Conservation (phyloP, 2,888 invertebrate genomes). For the Eupithecia insigniata region DNA sequence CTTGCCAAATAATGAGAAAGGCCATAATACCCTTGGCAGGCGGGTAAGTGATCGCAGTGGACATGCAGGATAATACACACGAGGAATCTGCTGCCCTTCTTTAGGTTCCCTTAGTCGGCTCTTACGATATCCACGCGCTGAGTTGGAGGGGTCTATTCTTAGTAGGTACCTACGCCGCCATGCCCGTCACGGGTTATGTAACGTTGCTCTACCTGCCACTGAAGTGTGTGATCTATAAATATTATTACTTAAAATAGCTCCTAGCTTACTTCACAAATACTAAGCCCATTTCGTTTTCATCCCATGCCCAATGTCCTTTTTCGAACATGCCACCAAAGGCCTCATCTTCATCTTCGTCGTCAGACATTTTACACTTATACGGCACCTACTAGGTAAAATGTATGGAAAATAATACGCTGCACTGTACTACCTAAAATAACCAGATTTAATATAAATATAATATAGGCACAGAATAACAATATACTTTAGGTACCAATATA, state of each 20-base stretch:
- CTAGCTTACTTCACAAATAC: constrained; percentile 65
- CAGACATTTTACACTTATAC: constrained; percentile 58
- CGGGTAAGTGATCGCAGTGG: background rate
- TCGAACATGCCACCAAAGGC: constrained; percentile 70
- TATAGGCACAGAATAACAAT: background rate
- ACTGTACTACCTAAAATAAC: background rate
- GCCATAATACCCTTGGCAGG: background rate
- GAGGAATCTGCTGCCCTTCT: background rate
- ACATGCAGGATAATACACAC: background rate
- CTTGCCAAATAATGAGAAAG: too few species aligned
- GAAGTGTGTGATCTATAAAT: background rate
- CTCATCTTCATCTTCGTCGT: constrained; percentile 71
- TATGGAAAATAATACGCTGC: background rate
- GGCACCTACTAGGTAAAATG: background rate
- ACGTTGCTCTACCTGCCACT: background rate
- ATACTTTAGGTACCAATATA: too few species aligned
- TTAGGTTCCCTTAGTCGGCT: background rate
- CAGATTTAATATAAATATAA: background rate
- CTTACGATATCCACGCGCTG: background rate
- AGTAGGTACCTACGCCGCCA: background rate
- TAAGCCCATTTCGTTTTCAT: constrained; percentile 60
- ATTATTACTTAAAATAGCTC: background rate
- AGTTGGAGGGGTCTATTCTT: background rate
- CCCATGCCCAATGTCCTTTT: constrained; percentile 82
- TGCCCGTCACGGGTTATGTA: background rate